Base-by-base conservation (phyloP, 2,888 invertebrate genomes). In the Orgyia antiqua region DNA sequence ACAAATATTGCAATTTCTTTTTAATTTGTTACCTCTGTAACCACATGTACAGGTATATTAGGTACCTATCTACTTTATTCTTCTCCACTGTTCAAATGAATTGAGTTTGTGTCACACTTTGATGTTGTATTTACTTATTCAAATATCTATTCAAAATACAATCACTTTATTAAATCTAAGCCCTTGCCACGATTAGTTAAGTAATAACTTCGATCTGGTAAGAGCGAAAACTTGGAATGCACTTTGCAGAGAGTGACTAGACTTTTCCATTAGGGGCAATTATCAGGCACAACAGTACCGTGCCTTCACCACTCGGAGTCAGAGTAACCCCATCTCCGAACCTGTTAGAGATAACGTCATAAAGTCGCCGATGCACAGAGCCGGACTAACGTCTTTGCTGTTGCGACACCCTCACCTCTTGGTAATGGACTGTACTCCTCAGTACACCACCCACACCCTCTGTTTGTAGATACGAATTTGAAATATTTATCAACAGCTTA, bases 271-370 rank as follows among this genome's bases (percentile, higher is more conserved):
- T 86, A 86, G 72, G 61, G 67, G 70, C 83, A 86, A 86, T 86
- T 86, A 86, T 83, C 78, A 78, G 74, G 68, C 78, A 78, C 76
- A 78, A 77, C 77, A 68, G 76, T 66, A 74, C 73, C 60, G 70
- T 71, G 76, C 71, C 71, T 71, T 72, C 68, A 61, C 60, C 61
- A 61, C 56, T 55, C 50, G 56, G 62, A 66, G 61, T 58, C 26
- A 27, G 23, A 26, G 21, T 68, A 55, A 55, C 70, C 52, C 66
- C 58, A 51, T 60, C 59, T 62, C 65, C 56, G 67, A 77, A 75
- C 79, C 80, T 80, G 83, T 83, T 83, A 83, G 79, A 76, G 83
- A 83, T 84, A 84, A 84, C 79, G 83, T 84, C 79, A 80, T 83
- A 84, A 84, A 83, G 74, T 80, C 82, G 68, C 71, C 76, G 74